phyloP scores from a whole-genome alignment of 2,797 vertebrate species.

The Emydoidea blandingii region DNA sequence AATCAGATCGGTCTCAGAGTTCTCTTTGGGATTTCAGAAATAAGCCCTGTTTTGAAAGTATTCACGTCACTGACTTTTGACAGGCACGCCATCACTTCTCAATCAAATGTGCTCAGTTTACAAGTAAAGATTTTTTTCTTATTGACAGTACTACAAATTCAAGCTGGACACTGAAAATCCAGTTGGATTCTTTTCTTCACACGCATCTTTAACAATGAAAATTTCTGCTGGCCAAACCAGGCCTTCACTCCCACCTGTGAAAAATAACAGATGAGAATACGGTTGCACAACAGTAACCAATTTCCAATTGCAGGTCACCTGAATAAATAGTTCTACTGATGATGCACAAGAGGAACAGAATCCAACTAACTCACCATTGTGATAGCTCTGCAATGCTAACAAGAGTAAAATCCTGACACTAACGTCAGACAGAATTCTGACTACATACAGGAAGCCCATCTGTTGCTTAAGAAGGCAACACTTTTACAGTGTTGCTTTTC shows the following conservation, averaged over 20 bases:
- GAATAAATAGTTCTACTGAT: too few relatives aligned
- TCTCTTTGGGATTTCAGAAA: not conserved
- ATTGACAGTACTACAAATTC: not conserved
- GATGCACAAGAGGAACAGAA: not conserved
- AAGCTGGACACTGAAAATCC: not conserved
- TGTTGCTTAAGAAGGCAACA: not conserved
- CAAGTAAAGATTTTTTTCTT: not conserved
- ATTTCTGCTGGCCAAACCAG: not conserved
- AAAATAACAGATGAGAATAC: not conserved
- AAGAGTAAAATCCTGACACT: not conserved
- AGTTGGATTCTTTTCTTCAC: not conserved
- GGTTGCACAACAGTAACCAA: not conserved
- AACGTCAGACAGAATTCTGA: not conserved
- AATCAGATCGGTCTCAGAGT: not conserved
- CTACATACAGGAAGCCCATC: not conserved
- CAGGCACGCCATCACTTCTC: not conserved
- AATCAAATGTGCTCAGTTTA: not conserved
- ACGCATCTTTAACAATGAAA: not conserved
- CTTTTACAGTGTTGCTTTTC: not conserved
- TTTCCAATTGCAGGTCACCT: too few relatives aligned
- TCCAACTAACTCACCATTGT: not conserved
- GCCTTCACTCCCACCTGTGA: not conserved
- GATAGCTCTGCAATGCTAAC: not conserved
- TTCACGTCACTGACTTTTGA: not conserved
- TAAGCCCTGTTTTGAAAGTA: not conserved